Conservation (phyloP, 2,888 invertebrate species). For the Sclerodermus sp. region DNA sequence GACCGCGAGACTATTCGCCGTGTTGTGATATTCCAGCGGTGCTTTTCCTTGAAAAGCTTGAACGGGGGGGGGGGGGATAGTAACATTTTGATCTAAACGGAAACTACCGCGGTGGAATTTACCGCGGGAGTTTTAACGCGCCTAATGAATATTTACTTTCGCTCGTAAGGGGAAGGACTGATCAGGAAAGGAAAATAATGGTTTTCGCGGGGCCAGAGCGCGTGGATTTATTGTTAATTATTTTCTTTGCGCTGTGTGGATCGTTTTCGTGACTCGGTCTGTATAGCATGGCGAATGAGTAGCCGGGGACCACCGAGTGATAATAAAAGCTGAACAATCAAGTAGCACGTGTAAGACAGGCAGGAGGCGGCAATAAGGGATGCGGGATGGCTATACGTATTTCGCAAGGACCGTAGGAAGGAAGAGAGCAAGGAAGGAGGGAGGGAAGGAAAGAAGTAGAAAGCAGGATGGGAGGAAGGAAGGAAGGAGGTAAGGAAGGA, state of each 20-base stretch:
- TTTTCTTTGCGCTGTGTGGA: neutral
- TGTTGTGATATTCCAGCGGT: too few relatives aligned
- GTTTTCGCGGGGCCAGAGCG: too few relatives aligned
- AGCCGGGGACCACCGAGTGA: constrained; percentile 42
- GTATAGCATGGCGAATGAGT: constrained; percentile 21
- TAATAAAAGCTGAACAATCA: constrained; percentile 52
- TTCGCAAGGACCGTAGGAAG: constrained; percentile 20
- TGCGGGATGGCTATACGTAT: constrained; percentile 15
- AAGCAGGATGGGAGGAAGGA: neutral
- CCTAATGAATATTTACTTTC: too few relatives aligned
- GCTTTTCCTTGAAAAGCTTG: too few relatives aligned
- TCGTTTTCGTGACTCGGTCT: constrained; percentile 6
- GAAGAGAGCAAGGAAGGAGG: neutral
- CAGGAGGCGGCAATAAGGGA: constrained; percentile 16
- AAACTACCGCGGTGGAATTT: too few relatives aligned
- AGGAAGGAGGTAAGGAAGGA: neutral
- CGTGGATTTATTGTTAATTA: constrained; percentile 1
- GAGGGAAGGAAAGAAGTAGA: neutral
- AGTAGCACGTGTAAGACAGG: constrained; percentile 36
- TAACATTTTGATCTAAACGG: too few relatives aligned
- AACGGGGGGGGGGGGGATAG: too few relatives aligned
- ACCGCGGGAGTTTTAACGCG: too few relatives aligned
- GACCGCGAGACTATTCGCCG: too few relatives aligned
- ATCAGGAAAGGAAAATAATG: too few relatives aligned
- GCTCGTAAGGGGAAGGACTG: too few relatives aligned